phyloP scores from a whole-genome alignment of 2,113 vertebrate genomes.

The Sturnus vulgaris region DNA sequence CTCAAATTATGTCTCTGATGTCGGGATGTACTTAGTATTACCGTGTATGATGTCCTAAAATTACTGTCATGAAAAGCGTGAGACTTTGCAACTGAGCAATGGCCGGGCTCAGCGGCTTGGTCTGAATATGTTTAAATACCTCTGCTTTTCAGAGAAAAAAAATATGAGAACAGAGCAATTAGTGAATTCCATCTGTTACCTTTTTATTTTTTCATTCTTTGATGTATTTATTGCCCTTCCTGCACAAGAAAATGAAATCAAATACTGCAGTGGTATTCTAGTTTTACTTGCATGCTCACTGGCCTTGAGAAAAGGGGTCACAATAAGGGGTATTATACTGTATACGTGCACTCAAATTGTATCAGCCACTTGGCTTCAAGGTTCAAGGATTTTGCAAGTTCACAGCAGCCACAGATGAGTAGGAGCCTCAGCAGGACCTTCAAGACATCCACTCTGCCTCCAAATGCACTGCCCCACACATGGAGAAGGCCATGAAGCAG shows the following conservation, averaged over 20 bases:
- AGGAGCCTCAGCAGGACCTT: not conserved
- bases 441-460: not conserved
- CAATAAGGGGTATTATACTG: not conserved
- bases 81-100: not conserved
- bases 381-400: not conserved
- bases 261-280: not conserved
- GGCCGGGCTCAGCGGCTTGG: fast-evolving
- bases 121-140: not conserved
- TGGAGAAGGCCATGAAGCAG: not conserved
- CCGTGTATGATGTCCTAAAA: not conserved
- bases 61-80: not conserved
- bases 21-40: not conserved
- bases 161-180: not conserved
- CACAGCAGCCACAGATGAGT: not conserved
- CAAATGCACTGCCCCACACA: fast-evolving
- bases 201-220: not conserved
- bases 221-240: not conserved
- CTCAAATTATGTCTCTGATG: not conserved
- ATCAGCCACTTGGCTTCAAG: not conserved
- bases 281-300: not conserved
- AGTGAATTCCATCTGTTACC: not conserved
- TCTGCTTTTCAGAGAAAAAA: not conserved
- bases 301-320: fast-evolving
- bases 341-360: not conserved
- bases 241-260: not conserved